phyloP scores from a whole-genome alignment of 23 tunicate genomes.

The Phallusia fumigata region DNA sequence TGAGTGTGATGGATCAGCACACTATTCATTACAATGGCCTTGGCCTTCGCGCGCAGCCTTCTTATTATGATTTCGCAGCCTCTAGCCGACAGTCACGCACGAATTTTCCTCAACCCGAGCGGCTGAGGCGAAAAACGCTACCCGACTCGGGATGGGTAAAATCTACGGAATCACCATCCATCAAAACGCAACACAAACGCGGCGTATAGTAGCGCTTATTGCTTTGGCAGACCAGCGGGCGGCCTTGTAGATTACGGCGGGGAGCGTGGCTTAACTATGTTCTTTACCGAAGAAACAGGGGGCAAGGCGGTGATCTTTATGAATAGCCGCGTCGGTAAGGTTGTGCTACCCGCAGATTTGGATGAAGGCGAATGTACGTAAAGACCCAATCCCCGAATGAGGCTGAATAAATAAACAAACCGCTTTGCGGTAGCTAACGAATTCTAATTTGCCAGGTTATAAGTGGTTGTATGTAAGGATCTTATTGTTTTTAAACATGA shows the following conservation, averaged over 20 bases:
- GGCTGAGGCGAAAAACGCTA: background rate
- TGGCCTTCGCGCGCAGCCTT: background rate
- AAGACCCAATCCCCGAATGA: background rate
- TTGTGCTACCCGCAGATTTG: background rate
- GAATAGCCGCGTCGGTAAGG: background rate
- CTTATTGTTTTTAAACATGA: too few species aligned
- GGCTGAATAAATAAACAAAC: background rate
- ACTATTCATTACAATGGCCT: constrained; percentile 1
- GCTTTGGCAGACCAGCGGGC: constrained; percentile 14
- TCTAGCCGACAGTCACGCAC: background rate
- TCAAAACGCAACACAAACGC: constrained; percentile 1
- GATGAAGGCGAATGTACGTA: background rate
- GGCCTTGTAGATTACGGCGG: constrained; percentile 2
- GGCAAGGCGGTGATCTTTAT: background rate
- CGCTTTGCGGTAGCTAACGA: background rate
- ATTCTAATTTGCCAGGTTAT: too few species aligned
- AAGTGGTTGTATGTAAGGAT: too few species aligned
- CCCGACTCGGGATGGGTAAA: background rate
- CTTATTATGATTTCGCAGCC: background rate
- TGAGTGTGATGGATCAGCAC: background rate
- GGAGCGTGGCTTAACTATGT: background rate
- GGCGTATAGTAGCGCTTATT: constrained; percentile 1
- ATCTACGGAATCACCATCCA: background rate
- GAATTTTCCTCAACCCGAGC: background rate
- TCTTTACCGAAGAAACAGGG: background rate